These are phyloP conservation scores for Drosophila aldrichi DNA, from an alignment of 2,888 invertebrate genomes.

Conservation along the genomic window DNA sequence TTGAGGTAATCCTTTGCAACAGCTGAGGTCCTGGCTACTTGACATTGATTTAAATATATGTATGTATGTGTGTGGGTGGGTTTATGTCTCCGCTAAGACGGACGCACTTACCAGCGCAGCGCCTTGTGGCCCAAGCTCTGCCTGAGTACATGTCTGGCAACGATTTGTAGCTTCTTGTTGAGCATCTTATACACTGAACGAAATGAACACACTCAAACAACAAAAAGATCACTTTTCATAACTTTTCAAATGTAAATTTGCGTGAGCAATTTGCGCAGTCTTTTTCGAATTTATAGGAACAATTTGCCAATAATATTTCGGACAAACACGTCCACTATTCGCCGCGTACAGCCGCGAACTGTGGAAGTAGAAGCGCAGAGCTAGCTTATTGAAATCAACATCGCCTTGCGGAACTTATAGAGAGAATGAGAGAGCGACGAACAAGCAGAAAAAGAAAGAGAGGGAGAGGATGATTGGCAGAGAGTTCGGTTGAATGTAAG, in stretches of 20 bases:
- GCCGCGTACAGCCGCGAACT: constrained; percentile 24
- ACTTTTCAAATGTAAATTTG: constrained; percentile 6
- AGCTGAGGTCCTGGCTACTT: background rate
- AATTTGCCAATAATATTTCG: background rate
- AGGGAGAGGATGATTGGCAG: background rate
- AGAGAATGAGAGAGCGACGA: background rate
- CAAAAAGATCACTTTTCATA: constrained; percentile 11
- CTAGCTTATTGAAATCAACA: background rate
- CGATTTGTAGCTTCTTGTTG: constrained; percentile 40
- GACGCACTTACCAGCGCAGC: constrained; percentile 54
- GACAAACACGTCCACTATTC: constrained; percentile 21
- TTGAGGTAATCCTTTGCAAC: background rate
- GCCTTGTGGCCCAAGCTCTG: constrained; percentile 28
- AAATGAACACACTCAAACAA: background rate
- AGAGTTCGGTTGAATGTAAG: background rate
- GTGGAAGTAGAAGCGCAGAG: background rate
- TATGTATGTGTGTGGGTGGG: background rate
- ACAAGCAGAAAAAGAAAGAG: background rate
- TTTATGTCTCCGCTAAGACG: background rate
- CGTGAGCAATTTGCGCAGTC: background rate
- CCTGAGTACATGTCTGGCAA: constrained; percentile 37
- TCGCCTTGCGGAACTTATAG: background rate
- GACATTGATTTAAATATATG: background rate
- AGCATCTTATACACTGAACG: constrained; percentile 36
- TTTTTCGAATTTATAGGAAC: background rate